phyloP scores from a whole-genome alignment of 2,888 invertebrate genomes.

The Lasioglossum oenotherae region DNA sequence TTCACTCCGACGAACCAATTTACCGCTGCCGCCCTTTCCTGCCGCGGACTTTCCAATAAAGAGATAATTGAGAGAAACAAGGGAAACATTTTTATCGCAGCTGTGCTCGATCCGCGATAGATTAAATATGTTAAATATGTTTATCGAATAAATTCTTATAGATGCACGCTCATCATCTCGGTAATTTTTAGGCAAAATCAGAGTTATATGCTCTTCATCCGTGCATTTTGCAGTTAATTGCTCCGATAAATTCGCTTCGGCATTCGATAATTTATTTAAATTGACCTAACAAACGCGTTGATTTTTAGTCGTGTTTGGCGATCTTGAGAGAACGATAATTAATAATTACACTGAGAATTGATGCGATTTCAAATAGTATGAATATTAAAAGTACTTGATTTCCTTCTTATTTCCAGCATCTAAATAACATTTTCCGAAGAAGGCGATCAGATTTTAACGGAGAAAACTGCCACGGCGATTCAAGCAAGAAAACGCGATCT shows the following conservation, averaged over 20 bases:
- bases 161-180: neutral
- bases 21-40: neutral
- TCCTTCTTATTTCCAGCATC: neutral
- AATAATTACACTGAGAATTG: neutral
- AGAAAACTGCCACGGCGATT: neutral
- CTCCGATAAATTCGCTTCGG: neutral
- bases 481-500: neutral
- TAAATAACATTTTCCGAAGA: neutral
- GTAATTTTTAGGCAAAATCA: neutral
- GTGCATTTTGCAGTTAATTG: neutral
- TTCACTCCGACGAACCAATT: neutral
- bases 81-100: neutral
- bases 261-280: neutral
- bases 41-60: neutral
- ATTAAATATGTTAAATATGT: neutral
- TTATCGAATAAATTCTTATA: neutral
- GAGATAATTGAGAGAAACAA: neutral
- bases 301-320: neutral
- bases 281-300: neutral
- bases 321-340: neutral
- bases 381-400: neutral
- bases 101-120: neutral
- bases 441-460: neutral
- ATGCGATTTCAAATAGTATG: neutral
- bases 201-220: neutral